Evolutionary conservation across 2,888 invertebrate species (phyloP).

Genomic region (Mythimna vitellina): DNA sequence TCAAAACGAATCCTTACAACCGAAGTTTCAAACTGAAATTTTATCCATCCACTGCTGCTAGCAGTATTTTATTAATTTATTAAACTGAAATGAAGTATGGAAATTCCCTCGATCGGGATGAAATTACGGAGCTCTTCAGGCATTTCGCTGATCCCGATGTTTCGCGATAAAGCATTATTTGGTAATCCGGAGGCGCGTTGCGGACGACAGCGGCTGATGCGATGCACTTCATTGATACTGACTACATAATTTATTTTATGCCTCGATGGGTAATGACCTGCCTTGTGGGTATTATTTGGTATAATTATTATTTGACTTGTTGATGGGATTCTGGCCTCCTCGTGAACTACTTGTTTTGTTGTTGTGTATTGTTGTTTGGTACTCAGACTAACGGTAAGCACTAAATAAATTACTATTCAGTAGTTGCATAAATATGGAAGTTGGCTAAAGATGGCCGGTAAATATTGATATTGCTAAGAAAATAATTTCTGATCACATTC

Average conservation of each 20-base stretch:
- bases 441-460: background rate
- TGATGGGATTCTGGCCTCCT: no score
- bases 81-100: background rate
- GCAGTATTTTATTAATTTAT: conserved; percentile 4
- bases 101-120: background rate
- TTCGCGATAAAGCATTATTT: conserved; percentile 1
- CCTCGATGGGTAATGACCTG: background rate
- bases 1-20: background rate
- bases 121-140: conserved; percentile 4
- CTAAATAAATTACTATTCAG: background rate
- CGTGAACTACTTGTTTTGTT: no score
- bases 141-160: background rate
- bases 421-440: background rate
- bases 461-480: background rate
- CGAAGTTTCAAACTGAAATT: conserved; percentile 7
- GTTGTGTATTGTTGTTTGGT: background rate
- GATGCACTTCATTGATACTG: conserved; percentile 1
- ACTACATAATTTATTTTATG: background rate
- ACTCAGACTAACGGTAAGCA: background rate
- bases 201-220: background rate
- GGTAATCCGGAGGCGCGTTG: background rate
- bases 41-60: background rate
- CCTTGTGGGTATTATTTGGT: background rate
- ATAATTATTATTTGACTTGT: background rate
- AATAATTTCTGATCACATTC: background rate